These are phyloP conservation scores for Montipora capitata DNA, from an alignment of 92 coral and sea anemone species.

Conservation along the genomic window DNA sequence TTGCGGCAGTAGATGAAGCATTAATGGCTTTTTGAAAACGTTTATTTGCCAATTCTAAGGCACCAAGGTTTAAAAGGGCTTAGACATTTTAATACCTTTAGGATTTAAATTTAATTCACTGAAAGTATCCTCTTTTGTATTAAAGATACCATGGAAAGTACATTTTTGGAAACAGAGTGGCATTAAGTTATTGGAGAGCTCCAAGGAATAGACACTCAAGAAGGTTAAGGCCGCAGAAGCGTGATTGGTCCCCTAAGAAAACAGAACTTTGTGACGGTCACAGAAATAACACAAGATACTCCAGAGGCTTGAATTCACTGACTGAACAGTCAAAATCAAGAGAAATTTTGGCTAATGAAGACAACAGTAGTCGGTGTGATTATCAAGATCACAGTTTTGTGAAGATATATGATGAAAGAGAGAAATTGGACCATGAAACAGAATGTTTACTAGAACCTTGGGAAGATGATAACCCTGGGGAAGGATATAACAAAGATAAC, in stretches of 20 bases:
- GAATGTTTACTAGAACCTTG: conserved; percentile 10
- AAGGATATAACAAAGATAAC: neutral
- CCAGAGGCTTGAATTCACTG: neutral
- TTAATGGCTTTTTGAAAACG: no score
- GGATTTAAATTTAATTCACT: no score
- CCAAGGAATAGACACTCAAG: conserved; percentile 19
- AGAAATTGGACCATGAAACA: neutral
- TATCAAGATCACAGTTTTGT: neutral
- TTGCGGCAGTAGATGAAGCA: no score
- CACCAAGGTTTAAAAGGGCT: no score
- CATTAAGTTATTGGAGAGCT: conserved; percentile 31
- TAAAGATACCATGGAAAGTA: conserved; percentile 21
- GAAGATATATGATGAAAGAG: conserved; percentile 2
- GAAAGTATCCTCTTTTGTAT: neutral
- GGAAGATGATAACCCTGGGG: conserved; percentile 3
- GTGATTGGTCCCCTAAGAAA: neutral
- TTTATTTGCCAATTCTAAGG: no score
- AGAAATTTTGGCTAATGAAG: neutral
- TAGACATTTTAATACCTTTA: neutral
- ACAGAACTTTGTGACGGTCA: neutral
- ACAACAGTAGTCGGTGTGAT: neutral
- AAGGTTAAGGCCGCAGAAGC: neutral
- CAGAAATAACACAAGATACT: neutral
- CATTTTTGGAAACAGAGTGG: conserved; percentile 4
- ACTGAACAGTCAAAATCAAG: neutral